Base-by-base conservation (phyloP, 2,113 vertebrate genomes). In the Cepphus grylle region DNA sequence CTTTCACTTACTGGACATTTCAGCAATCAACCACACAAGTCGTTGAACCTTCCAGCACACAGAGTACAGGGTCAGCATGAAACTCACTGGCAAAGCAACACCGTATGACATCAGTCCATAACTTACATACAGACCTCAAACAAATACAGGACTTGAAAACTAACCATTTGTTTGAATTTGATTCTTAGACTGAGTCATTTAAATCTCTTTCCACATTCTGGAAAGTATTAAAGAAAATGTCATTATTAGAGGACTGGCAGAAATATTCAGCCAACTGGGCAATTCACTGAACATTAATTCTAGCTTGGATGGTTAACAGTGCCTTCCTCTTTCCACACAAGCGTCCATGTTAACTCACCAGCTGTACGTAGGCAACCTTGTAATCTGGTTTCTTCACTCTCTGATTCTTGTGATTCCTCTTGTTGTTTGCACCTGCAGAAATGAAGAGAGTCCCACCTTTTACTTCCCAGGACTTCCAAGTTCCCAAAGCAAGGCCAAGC, bases 301-400 rank as follows among this genome's bases (percentile, higher is more conserved):
- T 42, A 86, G 62, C 17, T 47, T 70, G 36, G 52, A n/a, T 72
- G 42, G 62, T 67, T 50, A 83, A 67, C 43, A 71, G 36, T 18
- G 34, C 72, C 42, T 27, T 81, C 38, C 42, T 53, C 66, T 16
- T 42, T 79, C n/a, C 50, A 36, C 47, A 55, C 50, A 58, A 45
- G 52, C 30, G 69, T 4, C 59, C 45, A 8, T 0, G 16, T 40
- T 30, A 85, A 97, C 99, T 99, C 97, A 99, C 99, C 99, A 99
- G 97, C 96, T 99, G 99, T 92, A 99, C 98, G 14, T 99, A 99
- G 38, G 99, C 99, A 0, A 99, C 99, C 98, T 99, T 99, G 97
- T 98, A 99, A 97, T 99, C 99, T 1, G 99, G 99, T 72, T 97
- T 97, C 97, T 99, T 99, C 79, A 99, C 97, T 42, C 97, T 98